phyloP scores from a whole-genome alignment of 2,797 vertebrate genomes.

The Hypotaenidia okinawae region DNA sequence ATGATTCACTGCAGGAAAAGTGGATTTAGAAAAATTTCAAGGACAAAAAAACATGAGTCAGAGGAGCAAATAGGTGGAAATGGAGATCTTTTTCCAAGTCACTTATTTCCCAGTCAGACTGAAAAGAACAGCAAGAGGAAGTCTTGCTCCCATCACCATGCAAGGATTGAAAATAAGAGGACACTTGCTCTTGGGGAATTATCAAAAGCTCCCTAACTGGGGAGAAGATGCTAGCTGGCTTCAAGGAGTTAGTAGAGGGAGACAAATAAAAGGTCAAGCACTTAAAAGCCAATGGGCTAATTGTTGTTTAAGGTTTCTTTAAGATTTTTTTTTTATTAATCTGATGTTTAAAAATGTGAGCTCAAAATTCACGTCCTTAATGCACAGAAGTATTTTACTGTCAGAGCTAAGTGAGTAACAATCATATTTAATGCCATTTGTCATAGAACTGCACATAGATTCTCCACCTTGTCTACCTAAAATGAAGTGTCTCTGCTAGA shows the following conservation, averaged over 20 bases:
- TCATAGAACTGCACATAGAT: not conserved
- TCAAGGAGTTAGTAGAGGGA: not conserved
- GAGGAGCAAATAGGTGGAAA: constrained; percentile 21
- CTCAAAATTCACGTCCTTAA: constrained; percentile 26
- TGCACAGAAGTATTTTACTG: constrained; percentile 3
- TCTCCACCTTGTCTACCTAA: not conserved
- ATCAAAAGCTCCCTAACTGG: not conserved
- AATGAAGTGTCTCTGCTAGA: not conserved
- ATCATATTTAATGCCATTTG: not conserved
- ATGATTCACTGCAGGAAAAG: constrained; percentile 62
- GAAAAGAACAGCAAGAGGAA: constrained; percentile 15
- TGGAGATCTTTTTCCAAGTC: constrained; percentile 24
- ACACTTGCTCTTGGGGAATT: not conserved
- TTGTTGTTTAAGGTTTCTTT: not conserved
- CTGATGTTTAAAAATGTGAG: constrained; percentile 23
- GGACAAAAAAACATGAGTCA: constrained; percentile 11
- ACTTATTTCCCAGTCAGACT: constrained; percentile 23
- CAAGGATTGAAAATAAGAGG: not conserved
- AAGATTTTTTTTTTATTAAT: not conserved
- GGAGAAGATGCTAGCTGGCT: not conserved
- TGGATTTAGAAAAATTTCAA: constrained; percentile 51
- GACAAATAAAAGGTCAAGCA: not conserved
- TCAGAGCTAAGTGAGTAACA: not conserved
- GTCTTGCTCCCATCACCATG: constrained; percentile 4
- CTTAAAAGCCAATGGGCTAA: not conserved